phyloP scores from a whole-genome alignment of 2,888 invertebrate species.

The Heteromurus nitidus region DNA sequence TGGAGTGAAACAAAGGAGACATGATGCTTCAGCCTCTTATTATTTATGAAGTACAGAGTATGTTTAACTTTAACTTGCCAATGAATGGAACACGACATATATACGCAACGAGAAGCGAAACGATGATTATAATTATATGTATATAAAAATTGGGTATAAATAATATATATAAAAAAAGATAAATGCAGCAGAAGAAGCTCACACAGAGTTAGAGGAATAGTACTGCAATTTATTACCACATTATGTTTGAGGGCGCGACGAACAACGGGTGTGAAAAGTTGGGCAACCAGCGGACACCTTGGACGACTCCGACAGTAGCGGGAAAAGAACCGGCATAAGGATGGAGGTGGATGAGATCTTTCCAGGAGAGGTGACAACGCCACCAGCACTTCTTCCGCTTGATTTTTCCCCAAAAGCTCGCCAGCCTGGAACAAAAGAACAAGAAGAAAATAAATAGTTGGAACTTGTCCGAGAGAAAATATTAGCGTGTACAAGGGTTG shows the following conservation, averaged over 20 bases:
- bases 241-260: constrained; percentile 87
- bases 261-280: constrained; percentile 84
- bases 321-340: constrained; percentile 80
- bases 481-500: too few relatives aligned
- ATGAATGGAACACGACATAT: too few relatives aligned
- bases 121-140: too few relatives aligned
- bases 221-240: constrained; percentile 77
- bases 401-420: constrained; percentile 77
- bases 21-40: too few relatives aligned
- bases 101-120: too few relatives aligned
- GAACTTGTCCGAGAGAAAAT: not conserved
- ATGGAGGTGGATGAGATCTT: constrained; percentile 79
- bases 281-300: constrained; percentile 82
- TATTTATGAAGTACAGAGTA: too few relatives aligned
- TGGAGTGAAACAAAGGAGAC: too few relatives aligned
- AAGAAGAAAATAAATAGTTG: not conserved
- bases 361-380: constrained; percentile 83
- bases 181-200: too few relatives aligned
- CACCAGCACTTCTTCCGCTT: constrained; percentile 77
- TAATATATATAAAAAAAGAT: too few relatives aligned
- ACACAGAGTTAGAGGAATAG: constrained; percentile 40
- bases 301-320: constrained; percentile 82
- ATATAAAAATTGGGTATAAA: too few relatives aligned
- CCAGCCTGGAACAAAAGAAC: constrained; percentile 72
- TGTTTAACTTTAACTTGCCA: too few relatives aligned